Evolutionary conservation across 2,888 invertebrate species (phyloP), one percentile per base, ranked within the genome.

Genomic region (Rutpela maculata): DNA sequence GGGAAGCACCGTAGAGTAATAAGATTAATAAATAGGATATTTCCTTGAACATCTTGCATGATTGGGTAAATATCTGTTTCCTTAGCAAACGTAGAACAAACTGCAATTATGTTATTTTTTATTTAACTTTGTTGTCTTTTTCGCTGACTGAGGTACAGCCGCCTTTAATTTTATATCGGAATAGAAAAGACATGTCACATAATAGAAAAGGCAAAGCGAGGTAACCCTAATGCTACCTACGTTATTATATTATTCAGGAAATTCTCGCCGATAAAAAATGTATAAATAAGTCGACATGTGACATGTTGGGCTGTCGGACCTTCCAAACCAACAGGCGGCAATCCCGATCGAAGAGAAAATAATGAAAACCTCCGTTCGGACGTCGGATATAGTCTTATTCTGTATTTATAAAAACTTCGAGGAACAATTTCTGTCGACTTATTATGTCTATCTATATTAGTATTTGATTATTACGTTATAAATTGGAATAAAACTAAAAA

Each of bases 311-410:
- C 50, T 50, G 50, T 50, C 50, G n/a, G 50, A 50, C 50, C 50
- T 5, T 50, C 50, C 50, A 50, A 15, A 50, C 50, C 50, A 50
- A 50, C 50, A n/a, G 50, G n/a, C 50, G 6, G n/a, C n/a, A n/a
- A 50, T 50, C n/a, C n/a, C 15, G 50, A 50, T n/a, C 50, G n/a
- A 50, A 50, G n/a, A 43, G 50, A n/a, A 50, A 50, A 50, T 50
- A 50, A n/a, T n/a, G 50, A 50, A 50, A 50, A 50, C n/a, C n/a
- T n/a, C n/a, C 50, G 4, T 12, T 50, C n/a, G 4, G 50, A 50
- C n/a, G 7, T 12, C n/a, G 50, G 50, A 50, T 50, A 43, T 11
- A 12, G 15, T 4, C 2, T 43, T 11, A 12, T 1, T 4, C 2
- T 43, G 12, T 1, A 43, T 50, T 50, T 15, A 50, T 50, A n/a